Percentiles rank a stretch among this genome's conserved stretches.
These are phyloP conservation scores for Chloropsis hardwickii DNA, from an alignment of 2,113 vertebrate genomes.

Conservation along the genomic window DNA sequence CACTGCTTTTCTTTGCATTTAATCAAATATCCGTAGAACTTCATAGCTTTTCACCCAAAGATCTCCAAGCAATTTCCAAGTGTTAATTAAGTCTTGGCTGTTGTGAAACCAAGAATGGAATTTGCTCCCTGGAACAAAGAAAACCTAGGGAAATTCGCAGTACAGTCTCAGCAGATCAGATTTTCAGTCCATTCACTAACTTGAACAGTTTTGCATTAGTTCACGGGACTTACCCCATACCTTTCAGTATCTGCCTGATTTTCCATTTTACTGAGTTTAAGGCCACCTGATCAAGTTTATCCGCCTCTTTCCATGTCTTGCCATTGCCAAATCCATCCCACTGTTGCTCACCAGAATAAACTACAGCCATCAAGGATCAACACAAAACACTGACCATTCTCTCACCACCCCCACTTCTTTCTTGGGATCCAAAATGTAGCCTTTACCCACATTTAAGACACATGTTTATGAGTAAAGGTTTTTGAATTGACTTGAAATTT, in stretches of 20 bases:
- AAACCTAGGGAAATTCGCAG: neutral
- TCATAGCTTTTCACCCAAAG: neutral
- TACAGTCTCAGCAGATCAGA: neutral
- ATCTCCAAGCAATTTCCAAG: conserved; percentile 15
- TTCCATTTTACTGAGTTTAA: neutral
- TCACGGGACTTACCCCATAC: neutral
- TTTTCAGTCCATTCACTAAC: neutral
- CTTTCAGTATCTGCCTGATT: neutral
- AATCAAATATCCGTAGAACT: neutral
- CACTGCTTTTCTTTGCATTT: neutral
- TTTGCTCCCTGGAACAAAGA: neutral
- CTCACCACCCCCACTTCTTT: neutral
- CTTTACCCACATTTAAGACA: neutral
- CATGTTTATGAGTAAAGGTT: neutral
- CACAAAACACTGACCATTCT: neutral
- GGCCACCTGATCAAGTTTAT: neutral
- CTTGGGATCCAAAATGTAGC: neutral
- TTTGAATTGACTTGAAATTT: neutral
- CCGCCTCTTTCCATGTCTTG: neutral
- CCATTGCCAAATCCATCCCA: neutral
- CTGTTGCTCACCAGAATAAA: neutral
- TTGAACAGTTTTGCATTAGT: neutral
- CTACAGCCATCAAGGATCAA: neutral
- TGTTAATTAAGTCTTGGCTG: neutral
- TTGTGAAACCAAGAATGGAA: neutral